Evolutionary conservation across 2,113 vertebrate species (phyloP).

Genomic region (Rhegmatorhina hoffmannsi): DNA sequence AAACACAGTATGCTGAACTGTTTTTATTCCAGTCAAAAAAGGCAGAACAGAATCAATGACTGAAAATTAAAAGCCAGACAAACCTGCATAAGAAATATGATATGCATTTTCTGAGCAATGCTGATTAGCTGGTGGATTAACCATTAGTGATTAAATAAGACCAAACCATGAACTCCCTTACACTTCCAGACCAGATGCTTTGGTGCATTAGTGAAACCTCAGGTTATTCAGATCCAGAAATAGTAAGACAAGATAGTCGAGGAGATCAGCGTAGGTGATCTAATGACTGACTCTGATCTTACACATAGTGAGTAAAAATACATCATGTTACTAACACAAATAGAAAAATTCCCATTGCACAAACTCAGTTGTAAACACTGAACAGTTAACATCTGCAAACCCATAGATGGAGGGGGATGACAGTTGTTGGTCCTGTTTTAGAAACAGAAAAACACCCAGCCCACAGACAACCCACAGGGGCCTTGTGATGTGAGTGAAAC

Average conservation of each 20-base stretch:
- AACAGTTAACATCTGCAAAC: not conserved
- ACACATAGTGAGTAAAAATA: not conserved
- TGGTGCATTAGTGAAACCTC: not conserved
- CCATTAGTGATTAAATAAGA: not conserved
- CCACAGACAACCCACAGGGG: rapidly evolving
- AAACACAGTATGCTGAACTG: not conserved
- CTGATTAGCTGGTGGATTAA: conserved; percentile 1
- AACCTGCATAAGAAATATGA: not conserved
- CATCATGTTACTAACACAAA: not conserved
- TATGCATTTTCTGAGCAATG: conserved; percentile 25
- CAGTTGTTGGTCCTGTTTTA: not conserved
- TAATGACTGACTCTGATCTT: not conserved
- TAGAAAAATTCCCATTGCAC: conserved; percentile 21
- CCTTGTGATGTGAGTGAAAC: not conserved
- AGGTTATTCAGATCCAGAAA: not conserved
- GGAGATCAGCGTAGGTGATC: conserved; percentile 1
- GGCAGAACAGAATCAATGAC: conserved; percentile 41
- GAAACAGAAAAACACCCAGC: conserved; percentile 16
- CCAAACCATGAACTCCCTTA: not conserved
- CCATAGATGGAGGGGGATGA: not conserved
- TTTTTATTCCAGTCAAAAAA: conserved; percentile 53
- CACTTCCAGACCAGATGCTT: not conserved
- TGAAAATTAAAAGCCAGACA: conserved; percentile 65
- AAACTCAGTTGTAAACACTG: not conserved
- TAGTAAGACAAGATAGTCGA: not conserved